Percentiles rank a stretch among this genome's conserved stretches.
These are phyloP conservation scores for Apodemia zela DNA, from an alignment of 2,888 invertebrate genomes.

Conservation along the genomic window DNA sequence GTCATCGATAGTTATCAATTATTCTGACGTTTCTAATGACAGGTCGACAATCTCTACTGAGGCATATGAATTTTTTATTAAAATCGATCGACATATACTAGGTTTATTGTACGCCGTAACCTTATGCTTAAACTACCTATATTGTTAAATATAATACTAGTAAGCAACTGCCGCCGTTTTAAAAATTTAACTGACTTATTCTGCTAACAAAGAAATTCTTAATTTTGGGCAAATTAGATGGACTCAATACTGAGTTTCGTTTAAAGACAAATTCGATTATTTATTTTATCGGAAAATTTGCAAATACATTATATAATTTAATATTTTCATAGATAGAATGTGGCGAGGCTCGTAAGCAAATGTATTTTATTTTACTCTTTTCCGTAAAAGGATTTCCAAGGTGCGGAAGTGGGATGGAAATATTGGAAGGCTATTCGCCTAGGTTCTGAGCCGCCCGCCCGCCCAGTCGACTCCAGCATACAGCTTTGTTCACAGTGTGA, in stretches of 20 bases:
- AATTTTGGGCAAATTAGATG: background rate
- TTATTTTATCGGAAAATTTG: background rate
- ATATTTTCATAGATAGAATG: conserved; percentile 17
- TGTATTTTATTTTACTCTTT: conserved; percentile 58
- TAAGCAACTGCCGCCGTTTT: too few species aligned
- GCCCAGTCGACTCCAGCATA: conserved; percentile 64
- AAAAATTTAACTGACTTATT: too few species aligned
- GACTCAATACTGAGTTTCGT: background rate
- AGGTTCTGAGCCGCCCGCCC: conserved; percentile 63
- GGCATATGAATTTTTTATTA: background rate
- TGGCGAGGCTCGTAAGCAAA: conserved; percentile 48
- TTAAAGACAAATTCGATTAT: background rate
- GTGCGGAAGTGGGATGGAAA: conserved; percentile 54
- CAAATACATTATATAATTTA: background rate
- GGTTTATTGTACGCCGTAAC: background rate
- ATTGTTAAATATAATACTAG: background rate
- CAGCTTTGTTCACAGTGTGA: conserved; percentile 49
- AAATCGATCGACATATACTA: background rate
- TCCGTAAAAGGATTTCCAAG: conserved; percentile 31
- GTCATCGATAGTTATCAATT: background rate
- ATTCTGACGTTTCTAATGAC: background rate
- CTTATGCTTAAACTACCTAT: background rate
- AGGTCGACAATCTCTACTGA: conserved; percentile 17
- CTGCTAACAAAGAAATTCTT: background rate
- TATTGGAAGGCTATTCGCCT: conserved; percentile 54